These are phyloP conservation scores for Threskiornis aethiopicus DNA, from an alignment of 2,797 vertebrate genomes.

Conservation along the genomic window DNA sequence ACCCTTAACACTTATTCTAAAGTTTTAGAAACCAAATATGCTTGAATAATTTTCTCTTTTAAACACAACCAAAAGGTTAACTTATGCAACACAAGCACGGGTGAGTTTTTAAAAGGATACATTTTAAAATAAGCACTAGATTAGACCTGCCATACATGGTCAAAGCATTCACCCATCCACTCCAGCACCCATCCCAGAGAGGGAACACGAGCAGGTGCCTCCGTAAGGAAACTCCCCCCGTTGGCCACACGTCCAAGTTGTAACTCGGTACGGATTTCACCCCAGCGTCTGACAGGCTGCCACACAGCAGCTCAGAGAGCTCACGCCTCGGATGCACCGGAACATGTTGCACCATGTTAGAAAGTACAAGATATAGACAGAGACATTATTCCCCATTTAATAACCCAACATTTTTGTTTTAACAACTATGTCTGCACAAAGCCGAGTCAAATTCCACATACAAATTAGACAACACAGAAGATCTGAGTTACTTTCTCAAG, in stretches of 20 bases:
- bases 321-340: accelerated
- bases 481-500: not conserved
- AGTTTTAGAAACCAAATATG: not conserved
- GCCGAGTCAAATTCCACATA: not conserved
- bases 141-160: not conserved
- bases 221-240: accelerated
- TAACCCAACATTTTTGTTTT: not conserved
- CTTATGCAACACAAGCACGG: not conserved
- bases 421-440: not conserved
- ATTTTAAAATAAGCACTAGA: not conserved
- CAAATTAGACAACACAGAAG: not conserved
- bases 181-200: not conserved
- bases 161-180: not conserved
- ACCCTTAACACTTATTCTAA: not conserved
- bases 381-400: not conserved
- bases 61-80: not conserved
- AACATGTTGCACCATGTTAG: accelerated
- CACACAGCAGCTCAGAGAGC: not conserved
- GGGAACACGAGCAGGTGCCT: not conserved
- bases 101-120: not conserved
- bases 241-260: not conserved
- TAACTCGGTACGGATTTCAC: not conserved
- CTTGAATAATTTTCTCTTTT: not conserved
- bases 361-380: not conserved
- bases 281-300: not conserved